Percentiles rank a stretch among this genome's conserved stretches.
Conservation (phyloP, 2,113 vertebrate species). For the Columba janthina region DNA sequence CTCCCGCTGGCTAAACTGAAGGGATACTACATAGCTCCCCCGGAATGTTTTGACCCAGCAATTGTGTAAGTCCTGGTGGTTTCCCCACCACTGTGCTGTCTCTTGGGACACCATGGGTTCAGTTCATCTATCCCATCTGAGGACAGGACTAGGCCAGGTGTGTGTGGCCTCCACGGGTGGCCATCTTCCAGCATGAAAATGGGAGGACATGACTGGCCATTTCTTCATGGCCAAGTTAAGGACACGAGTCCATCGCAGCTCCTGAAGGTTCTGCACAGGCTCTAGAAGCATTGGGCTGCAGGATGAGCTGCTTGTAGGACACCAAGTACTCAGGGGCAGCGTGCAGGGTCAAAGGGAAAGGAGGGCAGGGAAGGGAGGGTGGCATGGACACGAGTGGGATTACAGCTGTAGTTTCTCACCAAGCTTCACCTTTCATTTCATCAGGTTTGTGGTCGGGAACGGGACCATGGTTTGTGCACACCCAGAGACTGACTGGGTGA, state of each 20-base stretch:
- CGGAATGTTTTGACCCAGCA: not conserved
- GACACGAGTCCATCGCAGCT: fast-evolving
- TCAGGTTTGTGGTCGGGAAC: not conserved
- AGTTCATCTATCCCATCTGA: not conserved
- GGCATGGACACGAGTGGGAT: fast-evolving
- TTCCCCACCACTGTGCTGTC: not conserved
- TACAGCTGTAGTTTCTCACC: not conserved
- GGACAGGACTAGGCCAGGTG: not conserved
- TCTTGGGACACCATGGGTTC: fast-evolving
- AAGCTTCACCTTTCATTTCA: not conserved
- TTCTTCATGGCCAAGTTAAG: not conserved
- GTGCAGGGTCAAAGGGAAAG: not conserved
- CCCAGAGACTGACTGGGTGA: not conserved
- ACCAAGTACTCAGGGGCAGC: not conserved
- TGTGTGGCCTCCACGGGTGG: fast-evolving
- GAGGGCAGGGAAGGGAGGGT: not conserved
- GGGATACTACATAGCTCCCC: not conserved
- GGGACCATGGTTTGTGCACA: not conserved
- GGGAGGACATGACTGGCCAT: not conserved
- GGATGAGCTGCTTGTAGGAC: not conserved
- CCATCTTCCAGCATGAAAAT: not conserved
- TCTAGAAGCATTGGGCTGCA: not conserved
- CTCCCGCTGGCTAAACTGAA: not conserved
- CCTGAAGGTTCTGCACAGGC: not conserved
- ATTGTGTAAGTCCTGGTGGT: slow-evolving; percentile 9